A percentile compares a stretch with the other conserved stretches of the same genome.
Conservation (phyloP, 1,140 invertebrate genomes). For the Drosophila lowei region DNA sequence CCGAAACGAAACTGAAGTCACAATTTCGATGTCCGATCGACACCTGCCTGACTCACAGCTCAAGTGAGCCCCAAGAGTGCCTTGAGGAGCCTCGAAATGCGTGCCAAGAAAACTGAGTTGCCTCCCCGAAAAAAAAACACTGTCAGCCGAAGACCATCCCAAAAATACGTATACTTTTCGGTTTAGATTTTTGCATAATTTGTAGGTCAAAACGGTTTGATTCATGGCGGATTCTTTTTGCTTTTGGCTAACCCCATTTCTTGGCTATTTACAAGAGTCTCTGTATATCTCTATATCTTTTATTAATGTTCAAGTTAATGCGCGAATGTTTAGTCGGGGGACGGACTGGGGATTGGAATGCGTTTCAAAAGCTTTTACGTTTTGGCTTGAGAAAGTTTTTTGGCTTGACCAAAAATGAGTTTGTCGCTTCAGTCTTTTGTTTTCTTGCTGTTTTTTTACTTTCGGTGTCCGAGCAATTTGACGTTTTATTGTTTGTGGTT, state of each 20-base stretch:
- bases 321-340: constrained; percentile 42
- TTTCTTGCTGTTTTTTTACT: constrained; percentile 46
- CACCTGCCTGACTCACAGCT: constrained; percentile 21
- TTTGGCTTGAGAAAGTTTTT: constrained; percentile 64
- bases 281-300: background rate
- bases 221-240: constrained; percentile 38
- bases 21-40: constrained; percentile 7
- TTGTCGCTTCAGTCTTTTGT: constrained; percentile 77
- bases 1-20: constrained; percentile 18
- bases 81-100: constrained; percentile 33
- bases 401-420: constrained; percentile 44
- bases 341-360: constrained; percentile 15
- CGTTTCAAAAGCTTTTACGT: constrained; percentile 42
- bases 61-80: background rate
- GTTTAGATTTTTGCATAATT: constrained; percentile 53
- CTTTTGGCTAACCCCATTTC: constrained; percentile 26
- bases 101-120: constrained; percentile 62
- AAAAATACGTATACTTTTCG: constrained; percentile 12
- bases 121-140: constrained; percentile 15
- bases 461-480: constrained; percentile 58
- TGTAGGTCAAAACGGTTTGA: constrained; percentile 50
- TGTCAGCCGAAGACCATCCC: constrained; percentile 23
- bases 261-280: background rate
- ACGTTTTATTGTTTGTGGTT: constrained; percentile 55
- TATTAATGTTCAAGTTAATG: constrained; percentile 25